Base-by-base conservation (phyloP, 92 coral and sea anemone genomes). In the Zoanthus sansibaricus region DNA sequence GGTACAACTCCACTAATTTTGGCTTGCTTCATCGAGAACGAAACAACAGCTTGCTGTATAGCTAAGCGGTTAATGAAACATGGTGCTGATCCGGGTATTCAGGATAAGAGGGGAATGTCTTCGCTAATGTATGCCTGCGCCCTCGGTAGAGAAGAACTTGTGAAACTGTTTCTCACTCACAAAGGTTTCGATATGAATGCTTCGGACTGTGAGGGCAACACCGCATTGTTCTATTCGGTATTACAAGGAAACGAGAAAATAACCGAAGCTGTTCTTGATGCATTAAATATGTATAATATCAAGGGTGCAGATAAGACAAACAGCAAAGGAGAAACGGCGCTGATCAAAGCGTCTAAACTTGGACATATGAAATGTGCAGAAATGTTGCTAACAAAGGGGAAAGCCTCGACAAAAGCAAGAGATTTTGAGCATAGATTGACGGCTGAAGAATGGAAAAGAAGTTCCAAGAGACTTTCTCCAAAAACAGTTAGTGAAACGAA, bases 61-160 rank as follows among this genome's bases (percentile, higher is more conserved):
- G 85, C 88, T 20, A 88, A 84, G 47, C 84, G 91, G 92, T 76
- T 94, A 14, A 77, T 94, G 62, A 66, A 77, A 25, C 66, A 91
- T 44, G 97, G 93, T 45, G 97, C 95, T 1, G 87, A 93, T 54
- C 83, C 85, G 62, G 76, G 84, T 20, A 58, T 83, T 20, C 77
- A 70, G 18, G 97, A 94, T 79, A 82, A 48, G 1, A 46, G 85
- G 14, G 97, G 97, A 3, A 66, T 84, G 78, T 90, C 82, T 20
- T 88, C 95, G 4, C 76, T 94, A 0, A 94, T 94, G 97, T 91
- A 94, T 56, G 95, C 93, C 8, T 89, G 97, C 56, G 91, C 48
- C 9, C 73, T 87, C 11, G 91, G 92, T n/a, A 92, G 84, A 51
- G 80, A 83, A n/a, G 74, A 89, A 42, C 77, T 94, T 5, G 97